Evolutionary conservation across 2,113 vertebrate genomes (phyloP), one percentile per base, ranked within the genome.

Genomic region (Rafetus swinhoei): DNA sequence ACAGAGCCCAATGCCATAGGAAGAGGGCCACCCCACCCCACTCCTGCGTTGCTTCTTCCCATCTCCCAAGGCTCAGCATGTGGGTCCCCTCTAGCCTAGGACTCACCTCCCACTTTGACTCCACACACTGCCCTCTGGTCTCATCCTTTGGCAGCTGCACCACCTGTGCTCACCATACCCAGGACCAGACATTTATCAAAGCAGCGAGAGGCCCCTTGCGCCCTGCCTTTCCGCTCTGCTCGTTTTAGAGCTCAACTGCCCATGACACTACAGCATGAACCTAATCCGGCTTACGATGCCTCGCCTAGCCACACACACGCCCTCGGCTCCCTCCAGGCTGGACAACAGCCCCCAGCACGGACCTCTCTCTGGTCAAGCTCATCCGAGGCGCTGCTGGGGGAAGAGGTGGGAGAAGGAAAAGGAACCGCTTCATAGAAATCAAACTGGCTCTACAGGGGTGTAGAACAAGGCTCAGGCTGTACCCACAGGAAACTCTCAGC

Each of bases 141-240:
- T 19, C 32, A 3, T 35, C 16, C 65, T 29, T 52, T 29, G 72
- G 79, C 90, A 87, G 86, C 85, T 72, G 85, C 39, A 22, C 72
- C 90, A 79, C 85, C 56, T 84, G 85, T 84, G 59, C 81, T 92
- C 85, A 57, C 79, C 77, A 62, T 53, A 35, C 81, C 82, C 69
- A 45, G 56, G 45, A 79, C 79, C 85, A 82, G 82, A 87, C 85
- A 91, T 83, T 85, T 86, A 91, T 80, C 85, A 69, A 53, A 92
- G 74, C 72, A 62, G 55, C 35, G 3, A 45, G 76, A 60, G 35
- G 57, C 35, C 15, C 32, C 29, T n/a, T 9, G n/a, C 7, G n/a
- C 74, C 21, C 74, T 19, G 74, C 65, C 79, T 57, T 54, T 52
- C 80, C 12, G 39, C 21, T 29, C 54, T 50, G 2, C 19, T 2